Percentiles rank a stretch among this genome's conserved stretches.
phyloP scores from a whole-genome alignment of 37 sponge, comb jelly and placozoan species.

The Ianthella basta region DNA sequence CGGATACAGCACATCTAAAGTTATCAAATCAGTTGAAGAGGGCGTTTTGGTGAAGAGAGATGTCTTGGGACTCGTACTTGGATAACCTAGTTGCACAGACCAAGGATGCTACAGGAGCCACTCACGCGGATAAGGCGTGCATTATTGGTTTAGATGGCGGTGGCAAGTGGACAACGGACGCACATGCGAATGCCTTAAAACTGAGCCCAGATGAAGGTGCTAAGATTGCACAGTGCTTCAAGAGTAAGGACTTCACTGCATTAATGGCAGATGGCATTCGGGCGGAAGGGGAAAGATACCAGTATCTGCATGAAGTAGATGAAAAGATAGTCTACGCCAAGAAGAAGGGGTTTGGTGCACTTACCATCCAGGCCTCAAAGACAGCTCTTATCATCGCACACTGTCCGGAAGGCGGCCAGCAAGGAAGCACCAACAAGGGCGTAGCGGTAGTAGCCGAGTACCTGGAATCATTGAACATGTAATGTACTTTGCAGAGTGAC shows the following conservation, averaged over 20 bases:
- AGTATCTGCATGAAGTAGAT: conserved; percentile 82
- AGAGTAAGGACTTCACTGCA: conserved; percentile 76
- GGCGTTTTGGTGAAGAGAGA: background rate
- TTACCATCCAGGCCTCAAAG: conserved; percentile 78
- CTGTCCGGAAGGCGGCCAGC: conserved; percentile 85
- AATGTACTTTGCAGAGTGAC: conserved; percentile 1
- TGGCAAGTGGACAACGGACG: conserved; percentile 69
- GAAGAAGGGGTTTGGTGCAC: conserved; percentile 70
- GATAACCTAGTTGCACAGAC: conserved; percentile 86
- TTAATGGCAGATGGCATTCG: conserved; percentile 68
- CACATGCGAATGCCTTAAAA: conserved; percentile 56
- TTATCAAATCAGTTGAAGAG: too few relatives aligned
- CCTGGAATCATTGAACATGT: conserved; percentile 76
- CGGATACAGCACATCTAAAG: too few relatives aligned
- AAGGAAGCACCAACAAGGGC: conserved; percentile 84
- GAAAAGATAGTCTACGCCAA: conserved; percentile 69
- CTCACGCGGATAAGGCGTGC: conserved; percentile 64
- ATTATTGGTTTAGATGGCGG: conserved; percentile 88
- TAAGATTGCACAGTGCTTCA: conserved; percentile 72
- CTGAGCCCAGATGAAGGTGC: conserved; percentile 44
- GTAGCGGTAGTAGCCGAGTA: conserved; percentile 84
- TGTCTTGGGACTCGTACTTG: conserved; percentile 88
- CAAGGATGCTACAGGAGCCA: conserved; percentile 63
- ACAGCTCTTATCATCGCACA: conserved; percentile 88
- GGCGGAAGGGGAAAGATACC: conserved; percentile 64